Evolutionary conservation across 2,888 invertebrate species (phyloP).

Genomic region (Archips crataeganus): DNA sequence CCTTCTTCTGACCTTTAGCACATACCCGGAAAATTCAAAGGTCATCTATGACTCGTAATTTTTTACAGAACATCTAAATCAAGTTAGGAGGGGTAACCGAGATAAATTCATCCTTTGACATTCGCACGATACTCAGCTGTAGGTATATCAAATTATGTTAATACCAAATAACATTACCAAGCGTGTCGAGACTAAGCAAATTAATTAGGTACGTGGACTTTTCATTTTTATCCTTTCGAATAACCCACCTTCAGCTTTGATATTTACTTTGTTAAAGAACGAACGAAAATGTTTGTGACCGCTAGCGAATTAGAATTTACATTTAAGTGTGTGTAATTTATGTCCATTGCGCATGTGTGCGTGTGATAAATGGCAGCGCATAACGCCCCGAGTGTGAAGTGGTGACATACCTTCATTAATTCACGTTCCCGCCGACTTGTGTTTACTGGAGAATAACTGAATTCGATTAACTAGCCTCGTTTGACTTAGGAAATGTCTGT

Average conservation of each 20-base stretch:
- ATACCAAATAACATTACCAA: constrained; percentile 13
- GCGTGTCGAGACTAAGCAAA: constrained; percentile 17
- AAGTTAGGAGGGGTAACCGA: constrained; percentile 7
- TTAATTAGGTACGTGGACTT: constrained; percentile 6
- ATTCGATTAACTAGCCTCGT: constrained; percentile 35
- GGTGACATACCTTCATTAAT: constrained; percentile 41
- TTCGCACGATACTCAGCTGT: neutral
- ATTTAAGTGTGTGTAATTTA: constrained; percentile 9
- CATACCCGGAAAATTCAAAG: constrained; percentile 14
- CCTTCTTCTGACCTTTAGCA: constrained; percentile 1
- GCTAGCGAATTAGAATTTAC: neutral
- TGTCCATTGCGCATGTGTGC: constrained; percentile 16
- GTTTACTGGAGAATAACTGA: constrained; percentile 29
- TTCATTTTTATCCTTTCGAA: neutral
- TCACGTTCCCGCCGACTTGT: constrained; percentile 29
- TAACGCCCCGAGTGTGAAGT: constrained; percentile 23
- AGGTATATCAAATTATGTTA: constrained; percentile 12
- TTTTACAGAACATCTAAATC: constrained; percentile 19
- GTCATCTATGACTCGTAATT: constrained; percentile 11
- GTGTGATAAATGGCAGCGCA: constrained; percentile 26
- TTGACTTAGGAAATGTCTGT: constrained; percentile 16
- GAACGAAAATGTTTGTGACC: constrained; percentile 5
- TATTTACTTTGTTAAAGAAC: neutral
- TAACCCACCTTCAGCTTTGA: constrained; percentile 10
- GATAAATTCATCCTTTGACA: constrained; percentile 26